Base-by-base conservation (phyloP, 2,888 invertebrate genomes). In the Macaria liturata region DNA sequence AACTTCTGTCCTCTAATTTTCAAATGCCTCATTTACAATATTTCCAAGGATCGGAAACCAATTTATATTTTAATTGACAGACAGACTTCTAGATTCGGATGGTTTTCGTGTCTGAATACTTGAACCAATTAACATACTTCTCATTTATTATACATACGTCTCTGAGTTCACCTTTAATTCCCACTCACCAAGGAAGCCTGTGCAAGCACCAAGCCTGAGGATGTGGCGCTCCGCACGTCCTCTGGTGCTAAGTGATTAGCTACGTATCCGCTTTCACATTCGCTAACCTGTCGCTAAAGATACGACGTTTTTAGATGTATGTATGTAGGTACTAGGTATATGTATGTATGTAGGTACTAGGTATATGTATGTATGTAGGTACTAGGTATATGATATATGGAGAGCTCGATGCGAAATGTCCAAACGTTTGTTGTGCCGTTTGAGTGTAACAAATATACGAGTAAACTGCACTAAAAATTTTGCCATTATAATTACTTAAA, bases 21-120 rank as follows among this genome's bases (percentile, higher is more conserved):
- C 37, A 47, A 51, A 57, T 47, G 32, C 47, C 57, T 50, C 37
- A 44, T 51, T 60, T 59, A 43, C 34, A 61, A 54, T 56, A 43
- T 50, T 53, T 32, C 46, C 51, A 64, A 59, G 47, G 47, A 53
- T 61, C 20, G 7, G 40, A 43, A 57, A 49, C 42, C 3, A 43
- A 46, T 50, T 48, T 46, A 0, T 4, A 42, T 42, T 42, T 37
- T 37, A 3, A 37, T 37, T 1, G 34, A 6, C 3, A 37, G 7
- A 37, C 4, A 37, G 34, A 37, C 34, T 7, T 37, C 1, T 37
- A 6, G 7, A 34, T 46, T 30, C 37, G 44, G 31, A 59, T 44
- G 59, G 20, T 20, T 20, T 20, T 1, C 1, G 20, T 20, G 20
- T 20, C 20, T 20, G 20, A 20, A 20, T 20, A 20, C 20, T 20